Conservation (phyloP, 2,888 invertebrate species). For the Punctoribates punctum region DNA sequence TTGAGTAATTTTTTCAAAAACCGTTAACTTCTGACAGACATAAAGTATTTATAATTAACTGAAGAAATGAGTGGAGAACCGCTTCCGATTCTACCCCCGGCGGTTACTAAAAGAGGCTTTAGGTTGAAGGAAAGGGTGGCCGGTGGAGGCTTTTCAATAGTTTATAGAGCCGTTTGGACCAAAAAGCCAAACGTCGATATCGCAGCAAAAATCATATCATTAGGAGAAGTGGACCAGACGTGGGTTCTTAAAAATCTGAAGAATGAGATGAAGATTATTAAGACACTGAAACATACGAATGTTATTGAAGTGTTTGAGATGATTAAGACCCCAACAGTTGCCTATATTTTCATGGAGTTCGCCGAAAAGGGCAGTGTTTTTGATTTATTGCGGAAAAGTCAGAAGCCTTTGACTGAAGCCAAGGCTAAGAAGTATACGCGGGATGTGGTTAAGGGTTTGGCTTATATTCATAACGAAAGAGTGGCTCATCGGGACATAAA, state of each 20-base stretch:
- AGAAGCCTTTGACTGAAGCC: not conserved
- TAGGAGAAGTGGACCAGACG: not conserved
- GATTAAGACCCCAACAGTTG: not conserved
- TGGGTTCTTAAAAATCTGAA: not conserved
- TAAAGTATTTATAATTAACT: too few relatives aligned
- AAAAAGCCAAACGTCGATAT: not conserved
- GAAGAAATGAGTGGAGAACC: not conserved
- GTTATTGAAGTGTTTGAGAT: not conserved
- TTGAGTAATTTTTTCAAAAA: too few relatives aligned
- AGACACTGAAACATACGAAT: not conserved
- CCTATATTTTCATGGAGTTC: slow-evolving; percentile 5
- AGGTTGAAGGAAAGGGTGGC: not conserved
- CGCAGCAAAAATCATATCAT: not conserved
- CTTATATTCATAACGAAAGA: not conserved
- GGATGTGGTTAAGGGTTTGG: not conserved
- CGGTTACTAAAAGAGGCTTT: not conserved
- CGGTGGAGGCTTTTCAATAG: not conserved
- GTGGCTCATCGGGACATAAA: not conserved
- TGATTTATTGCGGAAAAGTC: not conserved
- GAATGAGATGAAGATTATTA: slow-evolving; percentile 2
- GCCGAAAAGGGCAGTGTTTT: not conserved
- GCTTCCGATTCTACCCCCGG: not conserved
- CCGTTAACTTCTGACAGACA: too few relatives aligned
- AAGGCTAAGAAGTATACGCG: not conserved
- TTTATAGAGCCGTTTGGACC: not conserved